A percentile compares a stretch with the other conserved stretches of the same genome.
These are phyloP conservation scores for Drosophila ercepeae DNA, from an alignment of 1,140 invertebrate genomes.

Conservation along the genomic window DNA sequence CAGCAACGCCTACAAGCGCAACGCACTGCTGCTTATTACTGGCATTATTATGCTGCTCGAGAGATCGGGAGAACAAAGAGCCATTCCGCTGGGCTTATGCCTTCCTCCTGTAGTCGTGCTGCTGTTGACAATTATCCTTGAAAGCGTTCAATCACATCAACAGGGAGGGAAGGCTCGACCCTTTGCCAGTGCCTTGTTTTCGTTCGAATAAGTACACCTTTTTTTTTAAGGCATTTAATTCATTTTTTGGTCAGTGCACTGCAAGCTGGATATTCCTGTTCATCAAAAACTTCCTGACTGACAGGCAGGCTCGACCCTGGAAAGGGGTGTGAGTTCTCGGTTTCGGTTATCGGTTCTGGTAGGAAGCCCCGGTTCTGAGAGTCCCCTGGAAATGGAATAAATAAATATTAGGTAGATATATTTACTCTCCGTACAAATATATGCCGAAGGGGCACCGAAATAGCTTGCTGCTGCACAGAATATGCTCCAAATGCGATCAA, in stretches of 20 bases:
- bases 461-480: conserved; percentile 40
- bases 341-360: not conserved
- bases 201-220: not conserved
- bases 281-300: conserved; percentile 63
- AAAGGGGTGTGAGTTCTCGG: conserved; percentile 52
- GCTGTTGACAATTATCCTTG: conserved; percentile 62
- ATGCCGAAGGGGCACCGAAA: conserved; percentile 15
- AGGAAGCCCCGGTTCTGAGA: not conserved
- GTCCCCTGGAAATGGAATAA: conserved; percentile 41
- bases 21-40: conserved; percentile 34
- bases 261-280: conserved; percentile 35
- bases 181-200: not conserved
- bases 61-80: conserved; percentile 39
- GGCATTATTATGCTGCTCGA: conserved; percentile 22
- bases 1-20: conserved; percentile 27
- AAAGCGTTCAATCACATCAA: conserved; percentile 68
- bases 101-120: conserved; percentile 9
- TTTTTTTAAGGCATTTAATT: conserved; percentile 21
- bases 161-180: conserved; percentile 59
- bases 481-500: conserved; percentile 56
- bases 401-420: conserved; percentile 26
- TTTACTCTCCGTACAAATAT: not conserved
- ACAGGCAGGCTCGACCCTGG: conserved; percentile 56
- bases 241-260: conserved; percentile 25
- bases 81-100: conserved; percentile 19